These are phyloP conservation scores for Nannospalax galili DNA, from an alignment of 2,113 vertebrate genomes.

Conservation along the genomic window DNA sequence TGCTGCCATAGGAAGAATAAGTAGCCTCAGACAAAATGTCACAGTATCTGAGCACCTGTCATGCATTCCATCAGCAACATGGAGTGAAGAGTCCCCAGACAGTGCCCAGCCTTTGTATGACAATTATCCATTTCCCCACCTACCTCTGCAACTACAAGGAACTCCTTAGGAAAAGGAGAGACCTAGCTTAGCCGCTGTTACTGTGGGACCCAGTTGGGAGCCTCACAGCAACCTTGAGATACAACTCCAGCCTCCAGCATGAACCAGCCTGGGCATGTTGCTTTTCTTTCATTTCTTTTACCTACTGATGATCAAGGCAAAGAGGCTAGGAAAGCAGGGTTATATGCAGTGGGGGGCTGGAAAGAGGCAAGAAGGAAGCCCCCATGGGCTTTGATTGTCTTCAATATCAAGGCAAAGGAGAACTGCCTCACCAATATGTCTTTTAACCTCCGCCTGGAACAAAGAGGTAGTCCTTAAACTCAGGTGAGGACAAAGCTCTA, in stretches of 20 bases:
- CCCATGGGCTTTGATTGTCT: background rate
- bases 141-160: background rate
- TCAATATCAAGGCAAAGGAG: background rate
- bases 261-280: fast-evolving
- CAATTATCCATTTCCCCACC: background rate
- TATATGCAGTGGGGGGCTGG: background rate
- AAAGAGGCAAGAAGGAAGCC: background rate
- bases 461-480: background rate
- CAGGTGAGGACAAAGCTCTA: background rate
- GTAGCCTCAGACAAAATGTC: background rate
- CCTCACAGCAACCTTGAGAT: background rate
- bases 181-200: background rate
- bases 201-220: background rate
- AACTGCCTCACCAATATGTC: background rate
- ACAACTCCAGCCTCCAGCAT: background rate
- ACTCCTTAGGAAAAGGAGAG: background rate
- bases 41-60: background rate
- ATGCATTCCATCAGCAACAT: background rate
- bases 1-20: background rate
- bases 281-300: background rate
- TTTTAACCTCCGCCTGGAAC: background rate
- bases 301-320: background rate
- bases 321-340: background rate
- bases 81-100: background rate
- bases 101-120: background rate